Conservation (phyloP, 2,113 vertebrate genomes). For the Saimiri boliviensis region DNA sequence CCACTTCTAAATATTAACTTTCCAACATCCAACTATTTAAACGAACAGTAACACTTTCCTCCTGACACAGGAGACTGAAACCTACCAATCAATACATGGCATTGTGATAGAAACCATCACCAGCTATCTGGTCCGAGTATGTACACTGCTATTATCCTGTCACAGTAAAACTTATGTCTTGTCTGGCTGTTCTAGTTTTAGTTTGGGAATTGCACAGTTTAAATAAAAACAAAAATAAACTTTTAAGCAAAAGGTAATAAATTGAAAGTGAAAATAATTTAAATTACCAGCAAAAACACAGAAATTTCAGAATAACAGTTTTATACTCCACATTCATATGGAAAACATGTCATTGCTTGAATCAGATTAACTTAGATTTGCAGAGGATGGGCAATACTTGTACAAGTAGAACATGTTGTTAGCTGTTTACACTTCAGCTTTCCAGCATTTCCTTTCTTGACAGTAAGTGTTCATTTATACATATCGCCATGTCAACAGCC, state of each 20-base stretch:
- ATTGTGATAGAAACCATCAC: neutral
- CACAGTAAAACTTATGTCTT: neutral
- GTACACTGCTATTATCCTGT: neutral
- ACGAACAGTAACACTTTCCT: neutral
- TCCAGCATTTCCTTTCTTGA: conserved; percentile 12
- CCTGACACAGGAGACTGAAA: neutral
- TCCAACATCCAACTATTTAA: neutral
- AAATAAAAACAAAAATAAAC: conserved; percentile 10
- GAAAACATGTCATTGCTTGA: neutral
- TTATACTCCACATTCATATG: neutral
- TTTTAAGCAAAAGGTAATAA: conserved; percentile 40
- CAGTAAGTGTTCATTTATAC: conserved; percentile 16
- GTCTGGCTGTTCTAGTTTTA: neutral
- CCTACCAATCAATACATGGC: neutral
- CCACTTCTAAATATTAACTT: neutral
- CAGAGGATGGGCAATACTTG: neutral
- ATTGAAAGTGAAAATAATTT: neutral
- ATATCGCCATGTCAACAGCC: neutral
- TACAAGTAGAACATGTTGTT: neutral
- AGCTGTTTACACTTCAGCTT: neutral
- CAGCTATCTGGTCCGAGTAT: neutral
- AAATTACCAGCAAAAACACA: neutral
- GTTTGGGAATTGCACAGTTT: neutral
- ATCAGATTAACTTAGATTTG: neutral
- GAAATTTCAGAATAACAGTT: neutral